These are phyloP conservation scores for Macroramphosus scolopax DNA, from an alignment of 2,797 vertebrate species.

Conservation along the genomic window DNA sequence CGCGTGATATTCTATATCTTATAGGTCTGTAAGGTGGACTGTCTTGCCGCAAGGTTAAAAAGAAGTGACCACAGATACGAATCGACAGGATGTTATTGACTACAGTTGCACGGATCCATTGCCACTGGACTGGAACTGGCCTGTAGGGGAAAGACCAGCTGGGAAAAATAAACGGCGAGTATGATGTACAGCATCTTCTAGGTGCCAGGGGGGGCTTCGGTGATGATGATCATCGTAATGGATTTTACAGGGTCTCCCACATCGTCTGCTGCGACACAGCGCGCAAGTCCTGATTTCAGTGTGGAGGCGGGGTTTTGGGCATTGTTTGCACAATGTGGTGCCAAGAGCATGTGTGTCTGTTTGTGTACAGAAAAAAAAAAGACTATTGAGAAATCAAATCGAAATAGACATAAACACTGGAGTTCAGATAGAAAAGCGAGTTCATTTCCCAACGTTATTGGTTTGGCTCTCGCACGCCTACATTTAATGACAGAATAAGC, in stretches of 20 bases:
- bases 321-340: slow-evolving; percentile 21
- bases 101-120: slow-evolving; percentile 48
- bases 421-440: slow-evolving; percentile 1
- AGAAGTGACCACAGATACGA: slow-evolving; percentile 49
- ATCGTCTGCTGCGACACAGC: slow-evolving; percentile 3
- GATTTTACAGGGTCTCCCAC: slow-evolving; percentile 40
- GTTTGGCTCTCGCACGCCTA: too few relatives aligned
- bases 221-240: slow-evolving; percentile 51
- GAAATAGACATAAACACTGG: slow-evolving; percentile 18
- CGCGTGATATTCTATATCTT: slow-evolving; percentile 11
- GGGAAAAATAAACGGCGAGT: slow-evolving; percentile 49
- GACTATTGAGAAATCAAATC: slow-evolving; percentile 19
- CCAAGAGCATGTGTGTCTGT: slow-evolving; percentile 11
- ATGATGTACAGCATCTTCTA: slow-evolving; percentile 42
- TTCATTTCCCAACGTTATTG: neutral
- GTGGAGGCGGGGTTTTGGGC: slow-evolving; percentile 13
- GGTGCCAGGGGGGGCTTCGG: slow-evolving; percentile 33
- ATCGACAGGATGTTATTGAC: slow-evolving; percentile 58
- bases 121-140: slow-evolving; percentile 33
- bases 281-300: slow-evolving; percentile 1
- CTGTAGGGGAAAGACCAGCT: slow-evolving; percentile 49
- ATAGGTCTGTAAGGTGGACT: slow-evolving; percentile 18
- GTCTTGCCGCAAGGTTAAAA: slow-evolving; percentile 44
- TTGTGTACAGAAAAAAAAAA: slow-evolving; percentile 1
- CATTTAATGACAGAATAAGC: slow-evolving; percentile 1